These are phyloP conservation scores for Petrocephalus schoutedeni DNA, from an alignment of 2,797 vertebrate genomes.

Conservation along the genomic window DNA sequence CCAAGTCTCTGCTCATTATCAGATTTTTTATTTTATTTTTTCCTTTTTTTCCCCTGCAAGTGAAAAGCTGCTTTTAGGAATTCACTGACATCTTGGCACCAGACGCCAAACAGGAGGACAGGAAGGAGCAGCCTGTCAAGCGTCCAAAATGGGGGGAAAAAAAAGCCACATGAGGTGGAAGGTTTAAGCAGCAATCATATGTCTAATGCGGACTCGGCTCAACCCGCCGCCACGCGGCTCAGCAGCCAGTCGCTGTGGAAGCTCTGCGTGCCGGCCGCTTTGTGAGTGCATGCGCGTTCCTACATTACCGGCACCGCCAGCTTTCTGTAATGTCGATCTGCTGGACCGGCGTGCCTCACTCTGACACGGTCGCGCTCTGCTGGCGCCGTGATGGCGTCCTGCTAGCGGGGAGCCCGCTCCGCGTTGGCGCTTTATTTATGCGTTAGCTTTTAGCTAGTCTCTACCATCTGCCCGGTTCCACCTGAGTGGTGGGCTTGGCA, in stretches of 20 bases:
- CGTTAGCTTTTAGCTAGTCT: background rate
- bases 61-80: background rate
- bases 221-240: no score
- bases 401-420: constrained; percentile 34
- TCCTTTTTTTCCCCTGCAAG: background rate
- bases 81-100: background rate
- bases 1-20: background rate
- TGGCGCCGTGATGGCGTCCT: background rate
- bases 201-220: background rate
- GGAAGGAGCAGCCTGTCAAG: background rate
- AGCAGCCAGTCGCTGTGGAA: background rate
- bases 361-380: background rate
- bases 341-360: background rate
- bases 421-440: background rate
- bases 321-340: background rate
- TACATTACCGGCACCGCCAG: background rate
- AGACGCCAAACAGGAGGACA: background rate
- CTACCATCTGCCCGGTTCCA: constrained; percentile 19
- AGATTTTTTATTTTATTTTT: background rate
- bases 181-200: background rate
- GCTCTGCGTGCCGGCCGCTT: background rate
- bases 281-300: no score
- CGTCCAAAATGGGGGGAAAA: background rate
- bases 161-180: background rate
- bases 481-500: constrained; percentile 38